Base-by-base conservation (phyloP, 92 coral and sea anemone genomes). In the Umimayanthus chanpuru region DNA sequence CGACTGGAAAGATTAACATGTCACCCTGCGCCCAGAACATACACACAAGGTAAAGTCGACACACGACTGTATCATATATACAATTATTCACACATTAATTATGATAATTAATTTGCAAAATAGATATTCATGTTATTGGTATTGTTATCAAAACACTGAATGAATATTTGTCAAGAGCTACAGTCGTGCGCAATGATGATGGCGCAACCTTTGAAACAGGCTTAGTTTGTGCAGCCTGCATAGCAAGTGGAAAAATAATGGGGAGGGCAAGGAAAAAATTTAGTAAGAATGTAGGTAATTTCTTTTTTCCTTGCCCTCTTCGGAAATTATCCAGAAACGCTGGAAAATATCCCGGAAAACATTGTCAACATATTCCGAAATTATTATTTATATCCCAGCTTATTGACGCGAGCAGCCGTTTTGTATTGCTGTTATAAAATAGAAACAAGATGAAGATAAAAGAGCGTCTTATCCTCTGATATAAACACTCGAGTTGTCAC, bases 1-100 rank as follows among this genome's bases (percentile, higher is more conserved):
- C 43, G 43, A 73, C 77, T 73, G 77, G 77, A 73, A 73, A 73
- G 77, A 73, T 73, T 73, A 73, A 73, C 47, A 73, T 73, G 43
- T 73, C 43, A 73, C 77, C 77, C 77, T 73, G 38, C 39, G 76
- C 76, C 68, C 68, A 61, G 68, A 61, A 61, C 68, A 61, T 61
- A 61, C 68, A 61, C 68, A 61, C 68, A 61, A 61, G 68, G 68
- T 61, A 61, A 61, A 61, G 68, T 61, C 68, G 18, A 61, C 68
- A 61, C 68, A 61, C 68, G 68, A 61, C 68, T 61, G 68, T 61
- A 61, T 61, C 68, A 61, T 61, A 61, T 61, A 61, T 61, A n/a
- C n/a, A 61, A 61, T 61, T 61, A 61, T 61, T 61, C 68, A 61
- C 68, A 61, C 68, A 61, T 61, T 61, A 61, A 61, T 61, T 61